These are phyloP conservation scores for Oligia latruncula DNA, from an alignment of 2,888 invertebrate species.

Conservation along the genomic window DNA sequence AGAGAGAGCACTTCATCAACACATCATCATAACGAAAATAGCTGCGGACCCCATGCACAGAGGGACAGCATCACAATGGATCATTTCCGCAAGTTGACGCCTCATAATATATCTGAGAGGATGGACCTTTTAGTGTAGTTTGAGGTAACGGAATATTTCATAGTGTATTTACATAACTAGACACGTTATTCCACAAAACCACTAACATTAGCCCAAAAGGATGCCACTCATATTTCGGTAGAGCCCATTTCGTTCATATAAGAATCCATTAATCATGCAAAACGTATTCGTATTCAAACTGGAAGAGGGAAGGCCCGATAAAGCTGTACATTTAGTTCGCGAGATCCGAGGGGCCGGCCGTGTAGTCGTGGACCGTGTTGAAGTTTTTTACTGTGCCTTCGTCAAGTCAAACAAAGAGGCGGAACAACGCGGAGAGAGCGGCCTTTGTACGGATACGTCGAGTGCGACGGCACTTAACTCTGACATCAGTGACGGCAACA, in stretches of 20 bases:
- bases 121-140: constrained; percentile 76
- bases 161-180: constrained; percentile 48
- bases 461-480: constrained; percentile 85
- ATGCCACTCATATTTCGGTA: constrained; percentile 39
- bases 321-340: constrained; percentile 70
- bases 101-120: constrained; percentile 77
- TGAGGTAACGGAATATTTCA: constrained; percentile 63
- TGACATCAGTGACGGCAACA: constrained; percentile 81
- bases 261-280: constrained; percentile 49
- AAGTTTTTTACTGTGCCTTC: constrained; percentile 82
- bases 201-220: constrained; percentile 52
- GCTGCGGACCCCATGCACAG: constrained; percentile 79
- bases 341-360: constrained; percentile 67
- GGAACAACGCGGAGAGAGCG: constrained; percentile 88
- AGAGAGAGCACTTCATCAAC: constrained; percentile 79
- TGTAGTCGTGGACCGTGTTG: constrained; percentile 72
- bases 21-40: constrained; percentile 80
- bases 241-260: constrained; percentile 42
- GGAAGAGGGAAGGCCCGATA: constrained; percentile 66
- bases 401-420: constrained; percentile 87
- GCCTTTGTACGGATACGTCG: constrained; percentile 85
- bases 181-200: constrained; percentile 50
- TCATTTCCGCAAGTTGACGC: constrained; percentile 84
- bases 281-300: constrained; percentile 46
- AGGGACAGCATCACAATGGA: constrained; percentile 82